Conservation (phyloP, 2,888 invertebrate species). For the Drosophila anomalipes region DNA sequence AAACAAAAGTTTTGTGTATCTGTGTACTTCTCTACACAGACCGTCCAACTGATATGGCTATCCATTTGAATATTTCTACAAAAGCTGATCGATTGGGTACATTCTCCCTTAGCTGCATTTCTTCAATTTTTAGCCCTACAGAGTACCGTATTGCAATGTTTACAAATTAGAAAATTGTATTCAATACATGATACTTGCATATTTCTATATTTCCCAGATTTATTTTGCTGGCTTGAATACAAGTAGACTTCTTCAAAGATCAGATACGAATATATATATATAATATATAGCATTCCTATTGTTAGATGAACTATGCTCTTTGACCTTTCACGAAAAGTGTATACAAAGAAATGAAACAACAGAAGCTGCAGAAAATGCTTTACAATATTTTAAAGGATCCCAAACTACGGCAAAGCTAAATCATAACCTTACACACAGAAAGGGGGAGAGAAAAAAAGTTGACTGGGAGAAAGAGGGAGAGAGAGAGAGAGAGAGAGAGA, state of each 20-base stretch:
- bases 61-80: neutral
- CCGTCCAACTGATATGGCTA: neutral
- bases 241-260: neutral
- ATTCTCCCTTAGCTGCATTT: neutral
- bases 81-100: neutral
- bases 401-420: slow-evolving; percentile 69
- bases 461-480: neutral
- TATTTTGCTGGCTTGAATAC: neutral
- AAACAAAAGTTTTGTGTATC: neutral
- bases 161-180: neutral
- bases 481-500: neutral
- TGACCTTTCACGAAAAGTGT: neutral
- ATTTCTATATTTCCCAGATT: neutral
- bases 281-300: neutral
- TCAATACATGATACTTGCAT: neutral
- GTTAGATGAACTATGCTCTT: neutral
- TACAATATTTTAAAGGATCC: slow-evolving; percentile 75
- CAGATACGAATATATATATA: neutral
- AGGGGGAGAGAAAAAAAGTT: neutral
- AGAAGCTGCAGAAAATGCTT: slow-evolving; percentile 56
- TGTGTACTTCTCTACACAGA: too few species aligned
- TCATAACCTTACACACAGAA: slow-evolving; percentile 53
- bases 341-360: slow-evolving; percentile 16
- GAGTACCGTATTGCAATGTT: neutral
- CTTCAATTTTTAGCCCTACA: neutral